Conservation (phyloP, 2,888 invertebrate genomes). For the Stictocephala bisonia region DNA sequence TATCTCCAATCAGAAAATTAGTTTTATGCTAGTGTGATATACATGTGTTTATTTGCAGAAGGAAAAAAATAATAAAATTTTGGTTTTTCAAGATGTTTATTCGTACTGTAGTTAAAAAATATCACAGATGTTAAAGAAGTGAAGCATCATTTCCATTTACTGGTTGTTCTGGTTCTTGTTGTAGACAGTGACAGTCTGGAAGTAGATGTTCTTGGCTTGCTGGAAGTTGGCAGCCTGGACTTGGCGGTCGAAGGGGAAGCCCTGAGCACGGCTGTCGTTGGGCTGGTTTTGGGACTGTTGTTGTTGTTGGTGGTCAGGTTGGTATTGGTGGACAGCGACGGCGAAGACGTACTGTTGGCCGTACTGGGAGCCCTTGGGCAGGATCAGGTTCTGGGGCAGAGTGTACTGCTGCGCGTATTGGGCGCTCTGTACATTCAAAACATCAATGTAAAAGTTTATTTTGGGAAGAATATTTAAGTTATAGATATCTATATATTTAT, state of each 20-base stretch:
- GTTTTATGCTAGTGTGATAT: no score
- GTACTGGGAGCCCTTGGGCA: conserved; percentile 53
- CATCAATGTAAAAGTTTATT: no score
- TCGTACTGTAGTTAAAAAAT: no score
- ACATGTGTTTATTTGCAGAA: no score
- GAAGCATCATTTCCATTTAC: no score
- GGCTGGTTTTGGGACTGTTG: conserved; percentile 67
- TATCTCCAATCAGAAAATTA: no score
- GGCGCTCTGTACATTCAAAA: neutral
- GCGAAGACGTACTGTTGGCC: conserved; percentile 66
- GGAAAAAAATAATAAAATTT: no score
- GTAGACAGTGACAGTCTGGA: conserved; percentile 71
- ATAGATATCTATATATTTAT: no score
- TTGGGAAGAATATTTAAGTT: no score
- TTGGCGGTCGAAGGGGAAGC: conserved; percentile 80
- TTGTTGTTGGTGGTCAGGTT: conserved; percentile 64
- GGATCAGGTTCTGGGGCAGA: conserved; percentile 58
- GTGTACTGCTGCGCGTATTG: conserved; percentile 51
- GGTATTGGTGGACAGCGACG: conserved; percentile 65
- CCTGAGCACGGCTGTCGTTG: conserved; percentile 74
- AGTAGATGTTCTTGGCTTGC: conserved; percentile 72
- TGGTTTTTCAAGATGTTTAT: no score
- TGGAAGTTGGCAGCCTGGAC: conserved; percentile 72
- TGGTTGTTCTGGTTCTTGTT: conserved; percentile 69
- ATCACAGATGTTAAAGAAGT: no score